phyloP scores from a whole-genome alignment of 2,797 vertebrate species.

The Sebastes miniatus region DNA sequence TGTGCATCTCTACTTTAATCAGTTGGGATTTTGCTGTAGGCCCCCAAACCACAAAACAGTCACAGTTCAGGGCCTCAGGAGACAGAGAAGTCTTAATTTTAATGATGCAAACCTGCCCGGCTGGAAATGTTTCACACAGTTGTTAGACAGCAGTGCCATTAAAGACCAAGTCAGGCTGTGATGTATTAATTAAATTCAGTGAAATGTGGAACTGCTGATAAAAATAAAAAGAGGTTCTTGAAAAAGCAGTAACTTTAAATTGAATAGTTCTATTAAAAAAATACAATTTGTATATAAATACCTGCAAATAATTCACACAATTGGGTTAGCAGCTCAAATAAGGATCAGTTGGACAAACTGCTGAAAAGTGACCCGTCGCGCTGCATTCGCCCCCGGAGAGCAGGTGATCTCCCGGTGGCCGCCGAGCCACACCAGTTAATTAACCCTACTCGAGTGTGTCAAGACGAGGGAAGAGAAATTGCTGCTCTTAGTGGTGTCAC shows the following conservation, averaged over 20 bases:
- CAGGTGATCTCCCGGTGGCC: constrained; percentile 46
- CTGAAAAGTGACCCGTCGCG: constrained; percentile 40
- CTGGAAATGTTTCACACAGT: neutral
- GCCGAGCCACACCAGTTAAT: constrained; percentile 62
- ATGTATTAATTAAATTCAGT: constrained; percentile 9
- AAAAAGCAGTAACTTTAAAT: neutral
- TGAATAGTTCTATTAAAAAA: neutral
- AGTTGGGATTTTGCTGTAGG: neutral
- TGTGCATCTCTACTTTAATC: neutral
- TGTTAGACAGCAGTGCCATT: neutral
- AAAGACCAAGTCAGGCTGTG: neutral
- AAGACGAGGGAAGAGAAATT: constrained; percentile 44
- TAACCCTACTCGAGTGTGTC: constrained; percentile 68
- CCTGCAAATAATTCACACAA: neutral
- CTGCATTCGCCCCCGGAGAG: neutral
- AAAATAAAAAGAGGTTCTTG: neutral
- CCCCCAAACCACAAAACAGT: neutral
- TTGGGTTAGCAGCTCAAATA: neutral
- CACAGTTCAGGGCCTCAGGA: neutral
- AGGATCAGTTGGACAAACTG: constrained; percentile 25
- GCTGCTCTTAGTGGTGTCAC: constrained; percentile 41
- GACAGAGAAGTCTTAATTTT: neutral
- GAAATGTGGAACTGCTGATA: constrained; percentile 7
- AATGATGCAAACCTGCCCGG: neutral
- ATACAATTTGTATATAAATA: neutral